Evolutionary conservation across 92 coral and sea anemone genomes (phyloP), one percentile per base, ranked within the genome.

Genomic region (Nematostella vectensis): DNA sequence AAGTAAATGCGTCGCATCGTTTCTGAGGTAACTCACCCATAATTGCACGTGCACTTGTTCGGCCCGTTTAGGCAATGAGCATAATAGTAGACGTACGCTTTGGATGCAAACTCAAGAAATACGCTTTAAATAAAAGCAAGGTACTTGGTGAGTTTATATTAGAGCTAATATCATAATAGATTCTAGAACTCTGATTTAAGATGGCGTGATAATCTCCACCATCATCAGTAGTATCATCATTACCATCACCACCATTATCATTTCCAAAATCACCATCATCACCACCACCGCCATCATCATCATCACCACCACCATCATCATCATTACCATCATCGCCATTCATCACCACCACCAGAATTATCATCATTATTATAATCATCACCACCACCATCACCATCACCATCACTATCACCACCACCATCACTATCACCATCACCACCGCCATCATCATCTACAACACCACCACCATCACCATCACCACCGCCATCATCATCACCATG

Each of bases 21-120:
- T n/a, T n/a, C n/a, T n/a, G n/a, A n/a, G n/a, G n/a, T n/a, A n/a
- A n/a, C n/a, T n/a, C n/a, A n/a, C n/a, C n/a, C n/a, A n/a, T n/a
- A n/a, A n/a, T n/a, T n/a, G 58, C 86, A 55, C 13, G n/a, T 31
- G 27, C 72, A 72, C 68, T 70, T 50, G 25, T 61, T 50, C 0
- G 67, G 70, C 25, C 81, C 73, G 31, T 74, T 72, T 13, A 85
- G 71, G 39, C 87, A 75, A 59, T 63, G 70, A 39, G 65, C 54
- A 63, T 69, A 89, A 60, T 77, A 89, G 48, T 78, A 45, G 0
- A 84, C 89, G 44, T 83, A 89, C 0, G 94, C 81, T 70, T 89
- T 89, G 47, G 72, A 74, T 2, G 86, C 93, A 31, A 89, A 62
- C 76, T 89, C 96, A 50, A 89, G 70, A 50, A 84, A 89, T 31